Percentiles rank a stretch among this genome's conserved stretches.
Evolutionary conservation across 2,888 invertebrate species (phyloP).

Genomic region (Adineta ricciae): DNA sequence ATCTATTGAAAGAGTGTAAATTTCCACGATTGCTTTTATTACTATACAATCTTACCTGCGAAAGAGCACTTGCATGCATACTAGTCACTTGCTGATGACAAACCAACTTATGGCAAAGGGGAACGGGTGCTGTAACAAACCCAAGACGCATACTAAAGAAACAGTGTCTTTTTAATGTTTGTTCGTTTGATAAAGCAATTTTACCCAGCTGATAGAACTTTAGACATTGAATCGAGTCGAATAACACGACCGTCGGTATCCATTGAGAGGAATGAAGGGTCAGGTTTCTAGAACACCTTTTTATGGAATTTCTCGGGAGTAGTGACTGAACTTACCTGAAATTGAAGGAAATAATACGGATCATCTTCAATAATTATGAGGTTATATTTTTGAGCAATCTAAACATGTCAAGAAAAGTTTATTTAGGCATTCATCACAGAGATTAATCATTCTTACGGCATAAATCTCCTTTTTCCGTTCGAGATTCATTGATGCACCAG

Average conservation of each 20-base stretch:
- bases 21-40: no score
- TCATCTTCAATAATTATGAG: constrained; percentile 71
- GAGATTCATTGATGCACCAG: constrained; percentile 61
- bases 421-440: no score
- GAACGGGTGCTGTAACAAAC: constrained; percentile 63
- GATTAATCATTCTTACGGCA: constrained; percentile 41
- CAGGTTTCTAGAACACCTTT: constrained; percentile 50
- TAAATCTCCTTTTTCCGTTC: constrained; percentile 63
- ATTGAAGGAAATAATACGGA: constrained; percentile 69
- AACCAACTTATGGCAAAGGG: constrained; percentile 59
- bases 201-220: constrained; percentile 52
- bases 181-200: no score
- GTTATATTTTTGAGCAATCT: constrained; percentile 64
- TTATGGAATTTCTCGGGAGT: neutral
- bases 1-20: constrained; percentile 53
- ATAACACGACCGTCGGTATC: constrained; percentile 67
- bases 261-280: constrained; percentile 63
- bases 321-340: constrained; percentile 42
- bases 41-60: constrained; percentile 55
- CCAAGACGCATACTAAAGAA: constrained; percentile 59
- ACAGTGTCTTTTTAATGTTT: no score
- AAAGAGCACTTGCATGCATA: constrained; percentile 59
- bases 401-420: constrained; percentile 24
- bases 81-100: constrained; percentile 64
- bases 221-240: constrained; percentile 68